A percentile compares a stretch with the other conserved stretches of the same genome.
These are phyloP conservation scores for Muschampia plurimacula DNA, from an alignment of 2,888 invertebrate genomes.

Conservation along the genomic window DNA sequence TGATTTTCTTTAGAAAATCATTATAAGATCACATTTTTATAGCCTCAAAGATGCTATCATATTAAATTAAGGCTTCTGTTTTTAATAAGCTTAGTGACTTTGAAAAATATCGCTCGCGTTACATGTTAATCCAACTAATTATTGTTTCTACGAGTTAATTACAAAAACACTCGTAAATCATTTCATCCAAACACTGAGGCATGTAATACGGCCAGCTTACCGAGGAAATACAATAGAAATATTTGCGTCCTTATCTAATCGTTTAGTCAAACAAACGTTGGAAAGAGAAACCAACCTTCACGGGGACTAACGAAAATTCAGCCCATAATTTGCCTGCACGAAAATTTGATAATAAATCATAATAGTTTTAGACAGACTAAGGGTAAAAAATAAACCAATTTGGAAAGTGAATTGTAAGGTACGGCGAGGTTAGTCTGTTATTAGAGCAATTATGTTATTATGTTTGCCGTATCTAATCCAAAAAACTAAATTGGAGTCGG, in stretches of 20 bases:
- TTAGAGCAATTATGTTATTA: slow-evolving; percentile 86
- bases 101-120: slow-evolving; percentile 68
- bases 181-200: slow-evolving; percentile 65
- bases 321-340: slow-evolving; percentile 83
- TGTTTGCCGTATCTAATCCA: slow-evolving; percentile 85
- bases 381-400: slow-evolving; percentile 83
- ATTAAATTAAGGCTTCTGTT: slow-evolving; percentile 55
- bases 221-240: slow-evolving; percentile 70
- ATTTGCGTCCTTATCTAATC: slow-evolving; percentile 65
- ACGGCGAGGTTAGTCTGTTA: slow-evolving; percentile 80
- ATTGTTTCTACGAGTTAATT: slow-evolving; percentile 73
- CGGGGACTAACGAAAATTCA: slow-evolving; percentile 70
- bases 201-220: slow-evolving; percentile 71
- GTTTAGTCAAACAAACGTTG: slow-evolving; percentile 50
- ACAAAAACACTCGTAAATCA: slow-evolving; percentile 78
- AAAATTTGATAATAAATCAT: slow-evolving; percentile 85
- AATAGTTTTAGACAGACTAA: slow-evolving; percentile 83
- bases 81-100: slow-evolving; percentile 65
- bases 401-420: slow-evolving; percentile 86
- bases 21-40: slow-evolving; percentile 15
- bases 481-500: slow-evolving; percentile 85
- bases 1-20: slow-evolving; percentile 3
- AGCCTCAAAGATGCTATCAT: slow-evolving; percentile 17
- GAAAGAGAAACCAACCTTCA: slow-evolving; percentile 66
- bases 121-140: slow-evolving; percentile 81